These are phyloP conservation scores for Bombus turneri DNA, from an alignment of 1,140 invertebrate genomes.

Conservation along the genomic window DNA sequence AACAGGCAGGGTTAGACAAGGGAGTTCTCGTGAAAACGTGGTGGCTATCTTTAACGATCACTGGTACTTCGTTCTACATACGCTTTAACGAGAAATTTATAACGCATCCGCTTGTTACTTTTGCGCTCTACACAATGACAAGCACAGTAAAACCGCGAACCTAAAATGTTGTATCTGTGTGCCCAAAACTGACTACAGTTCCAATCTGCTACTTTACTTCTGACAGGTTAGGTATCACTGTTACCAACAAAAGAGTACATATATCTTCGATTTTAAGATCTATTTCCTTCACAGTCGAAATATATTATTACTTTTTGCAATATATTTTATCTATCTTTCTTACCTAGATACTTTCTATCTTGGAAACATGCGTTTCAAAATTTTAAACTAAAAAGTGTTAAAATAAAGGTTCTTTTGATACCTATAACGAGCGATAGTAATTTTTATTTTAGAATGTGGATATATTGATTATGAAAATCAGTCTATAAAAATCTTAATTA, in stretches of 20 bases:
- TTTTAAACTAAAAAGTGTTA: not conserved
- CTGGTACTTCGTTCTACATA: slow-evolving; percentile 14
- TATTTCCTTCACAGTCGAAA: not conserved
- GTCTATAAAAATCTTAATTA: slow-evolving; percentile 14
- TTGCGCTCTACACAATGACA: slow-evolving; percentile 12
- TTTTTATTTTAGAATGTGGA: slow-evolving; percentile 9
- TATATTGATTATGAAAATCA: slow-evolving; percentile 11
- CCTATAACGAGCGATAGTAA: not conserved
- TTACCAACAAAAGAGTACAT: slow-evolving; percentile 52
- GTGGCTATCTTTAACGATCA: slow-evolving; percentile 46
- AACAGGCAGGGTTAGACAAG: slow-evolving; percentile 65
- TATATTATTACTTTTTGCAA: too few species aligned
- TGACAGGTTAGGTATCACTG: slow-evolving; percentile 71
- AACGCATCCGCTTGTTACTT: slow-evolving; percentile 12
- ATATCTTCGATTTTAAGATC: not conserved
- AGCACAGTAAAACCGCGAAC: slow-evolving; percentile 40
- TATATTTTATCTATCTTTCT: not conserved
- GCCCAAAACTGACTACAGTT: slow-evolving; percentile 49
- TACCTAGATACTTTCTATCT: too few species aligned
- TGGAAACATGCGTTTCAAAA: not conserved
- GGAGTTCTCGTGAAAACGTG: slow-evolving; percentile 52
- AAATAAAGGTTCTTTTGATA: not conserved
- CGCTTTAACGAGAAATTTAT: slow-evolving; percentile 25
- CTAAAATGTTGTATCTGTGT: slow-evolving; percentile 48
- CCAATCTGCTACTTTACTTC: slow-evolving; percentile 56